Evolutionary conservation across 2,888 invertebrate genomes (phyloP).

Genomic region (Zygothrica quintamaculata): DNA sequence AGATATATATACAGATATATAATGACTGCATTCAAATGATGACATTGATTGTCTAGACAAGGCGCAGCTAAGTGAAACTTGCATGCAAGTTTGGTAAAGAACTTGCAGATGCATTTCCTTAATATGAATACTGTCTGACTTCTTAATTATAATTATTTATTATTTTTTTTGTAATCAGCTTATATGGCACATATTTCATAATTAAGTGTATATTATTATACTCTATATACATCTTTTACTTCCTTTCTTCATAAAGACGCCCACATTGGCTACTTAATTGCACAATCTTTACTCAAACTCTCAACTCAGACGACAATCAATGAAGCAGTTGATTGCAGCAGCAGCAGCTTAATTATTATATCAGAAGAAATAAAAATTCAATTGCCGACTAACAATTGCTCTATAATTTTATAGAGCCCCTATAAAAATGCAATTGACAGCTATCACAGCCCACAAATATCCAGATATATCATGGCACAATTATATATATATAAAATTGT

Average conservation of each 20-base stretch:
- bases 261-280: constrained; percentile 34
- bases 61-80: constrained; percentile 45
- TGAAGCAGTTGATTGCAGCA: constrained; percentile 46
- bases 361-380: no score
- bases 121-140: constrained; percentile 21
- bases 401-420: no score
- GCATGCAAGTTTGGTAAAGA: neutral
- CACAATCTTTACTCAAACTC: constrained; percentile 36
- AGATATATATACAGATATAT: no score
- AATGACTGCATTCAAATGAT: constrained; percentile 37
- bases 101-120: constrained; percentile 21
- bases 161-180: neutral
- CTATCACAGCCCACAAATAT: constrained; percentile 43
- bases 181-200: neutral
- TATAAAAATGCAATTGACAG: constrained; percentile 9
- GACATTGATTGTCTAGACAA: constrained; percentile 51
- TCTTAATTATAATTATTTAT: constrained; percentile 31
- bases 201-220: neutral
- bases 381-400: no score
- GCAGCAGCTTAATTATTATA: constrained; percentile 14
- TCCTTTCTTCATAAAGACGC: constrained; percentile 1
- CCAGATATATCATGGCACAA: constrained; percentile 23
- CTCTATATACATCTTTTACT: no score
- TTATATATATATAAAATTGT: constrained; percentile 28
- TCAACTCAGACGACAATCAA: constrained; percentile 40